Evolutionary conservation across 2,113 vertebrate genomes (phyloP).

Genomic region (Egretta garzetta): DNA sequence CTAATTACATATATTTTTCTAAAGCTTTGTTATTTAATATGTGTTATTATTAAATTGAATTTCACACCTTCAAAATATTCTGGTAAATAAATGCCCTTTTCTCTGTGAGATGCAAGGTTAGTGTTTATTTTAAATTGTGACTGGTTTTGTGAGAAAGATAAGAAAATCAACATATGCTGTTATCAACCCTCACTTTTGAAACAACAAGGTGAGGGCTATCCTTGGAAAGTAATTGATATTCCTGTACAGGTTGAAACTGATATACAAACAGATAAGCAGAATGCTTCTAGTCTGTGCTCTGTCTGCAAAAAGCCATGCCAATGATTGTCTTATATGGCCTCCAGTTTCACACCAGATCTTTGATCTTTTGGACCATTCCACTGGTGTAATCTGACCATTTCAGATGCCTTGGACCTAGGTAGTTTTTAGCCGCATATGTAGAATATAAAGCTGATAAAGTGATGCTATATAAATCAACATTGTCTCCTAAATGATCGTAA

Average conservation of each 20-base stretch:
- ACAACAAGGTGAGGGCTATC: neutral
- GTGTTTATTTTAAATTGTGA: conserved; percentile 22
- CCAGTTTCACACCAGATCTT: neutral
- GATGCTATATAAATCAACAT: neutral
- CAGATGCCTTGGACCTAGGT: neutral
- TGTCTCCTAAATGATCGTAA: neutral
- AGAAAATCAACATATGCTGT: conserved; percentile 24
- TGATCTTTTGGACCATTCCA: neutral
- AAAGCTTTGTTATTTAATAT: conserved; percentile 24
- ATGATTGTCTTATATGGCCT: neutral
- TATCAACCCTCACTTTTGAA: conserved; percentile 26
- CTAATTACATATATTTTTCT: conserved; percentile 53
- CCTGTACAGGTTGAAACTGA: conserved; percentile 45
- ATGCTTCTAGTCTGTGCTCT: neutral
- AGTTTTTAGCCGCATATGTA: neutral
- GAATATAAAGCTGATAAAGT: neutral
- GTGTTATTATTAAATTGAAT: conserved; percentile 43
- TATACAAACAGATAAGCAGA: conserved; percentile 20
- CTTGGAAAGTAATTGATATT: conserved; percentile 53
- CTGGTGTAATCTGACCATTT: neutral
- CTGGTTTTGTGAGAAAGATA: conserved; percentile 1
- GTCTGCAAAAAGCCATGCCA: neutral
- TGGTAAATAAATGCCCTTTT: conserved; percentile 48
- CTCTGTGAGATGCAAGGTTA: conserved; percentile 27
- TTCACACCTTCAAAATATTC: conserved; percentile 35